Base-by-base conservation (phyloP, 2,113 vertebrate genomes). In the Ptilorrhoa leucosticta region DNA sequence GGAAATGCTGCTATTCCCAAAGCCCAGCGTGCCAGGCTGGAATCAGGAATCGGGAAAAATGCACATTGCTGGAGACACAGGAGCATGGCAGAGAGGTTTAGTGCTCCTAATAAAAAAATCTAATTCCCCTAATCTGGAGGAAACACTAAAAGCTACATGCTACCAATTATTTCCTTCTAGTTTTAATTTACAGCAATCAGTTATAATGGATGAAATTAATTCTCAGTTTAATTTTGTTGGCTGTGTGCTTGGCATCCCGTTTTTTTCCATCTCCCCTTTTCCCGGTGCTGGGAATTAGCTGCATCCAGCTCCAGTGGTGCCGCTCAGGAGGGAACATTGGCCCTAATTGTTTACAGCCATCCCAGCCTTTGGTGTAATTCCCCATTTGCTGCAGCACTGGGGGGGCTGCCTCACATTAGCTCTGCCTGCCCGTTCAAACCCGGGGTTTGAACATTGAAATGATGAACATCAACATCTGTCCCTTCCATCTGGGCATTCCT, bases 141-240 rank as follows among this genome's bases (percentile, higher is more conserved):
- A 95, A 95, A 86, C 96, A 91, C 92, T 86, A 89, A 92, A 95
- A 96, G 93, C 94, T 90, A 93, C 92, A 93, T 77, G 93, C 89
- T 93, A 86, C 87, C 92, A 93, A 96, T 97, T 97, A 97, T 96
- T 97, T 93, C 71, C 72, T 42, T 78, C 94, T 95, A 83, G 90
- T 96, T 97, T 96, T 97, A 96, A 97, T 97, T 97, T 95, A 91
- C 96, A 91, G 68, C 95, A 96, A 95, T 96, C 96, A 92, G 90
- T 96, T 96, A 89, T 95, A 97, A 96, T 96, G 93, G 96, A 84
- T 81, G 79, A 95, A 95, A 97, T 96, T 95, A 97, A 96, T 96
- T 97, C 94, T 92, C 71, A 17, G 91, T 94, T 95, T 96, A 97
- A 96, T 97, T 96, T 96, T 77, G 80, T 86, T 94, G 96, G 72